A percentile compares a stretch with the other conserved stretches of the same genome.
Evolutionary conservation across 2,797 vertebrate genomes (phyloP).

Genomic region (Nasua narica): DNA sequence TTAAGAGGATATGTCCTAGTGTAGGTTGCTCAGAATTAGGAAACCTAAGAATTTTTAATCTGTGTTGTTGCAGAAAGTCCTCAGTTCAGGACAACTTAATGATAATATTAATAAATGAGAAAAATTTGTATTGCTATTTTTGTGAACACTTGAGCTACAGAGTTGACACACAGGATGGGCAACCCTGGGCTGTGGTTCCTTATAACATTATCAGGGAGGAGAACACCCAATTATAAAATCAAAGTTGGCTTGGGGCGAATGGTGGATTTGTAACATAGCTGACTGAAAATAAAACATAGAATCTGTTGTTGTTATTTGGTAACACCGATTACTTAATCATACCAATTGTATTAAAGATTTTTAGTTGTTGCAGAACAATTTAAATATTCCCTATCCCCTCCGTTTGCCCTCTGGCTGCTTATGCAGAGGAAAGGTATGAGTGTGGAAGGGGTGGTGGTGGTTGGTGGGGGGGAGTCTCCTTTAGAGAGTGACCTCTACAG

Average conservation of each 20-base stretch:
- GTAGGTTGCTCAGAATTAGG: neutral
- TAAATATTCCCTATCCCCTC: neutral
- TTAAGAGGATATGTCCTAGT: neutral
- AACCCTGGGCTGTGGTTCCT: too few relatives aligned
- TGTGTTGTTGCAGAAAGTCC: neutral
- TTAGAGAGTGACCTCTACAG: neutral
- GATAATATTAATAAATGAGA: neutral
- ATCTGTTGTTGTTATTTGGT: neutral
- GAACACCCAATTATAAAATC: neutral
- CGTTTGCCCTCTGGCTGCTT: rapidly evolving
- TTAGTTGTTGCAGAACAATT: neutral
- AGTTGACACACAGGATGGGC: neutral
- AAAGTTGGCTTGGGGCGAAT: neutral
- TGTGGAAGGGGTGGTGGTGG: neutral
- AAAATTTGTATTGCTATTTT: neutral
- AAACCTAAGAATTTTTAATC: neutral
- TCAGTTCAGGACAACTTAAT: neutral
- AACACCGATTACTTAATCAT: neutral
- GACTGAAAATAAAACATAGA: neutral
- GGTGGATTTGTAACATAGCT: neutral
- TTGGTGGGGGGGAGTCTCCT: neutral
- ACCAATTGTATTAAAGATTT: neutral
- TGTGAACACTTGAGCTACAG: neutral
- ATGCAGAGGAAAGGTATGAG: neutral
- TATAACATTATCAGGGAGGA: neutral